Conservation (phyloP, 64 coral and sea anemone genomes). For the Montipora foliosa region DNA sequence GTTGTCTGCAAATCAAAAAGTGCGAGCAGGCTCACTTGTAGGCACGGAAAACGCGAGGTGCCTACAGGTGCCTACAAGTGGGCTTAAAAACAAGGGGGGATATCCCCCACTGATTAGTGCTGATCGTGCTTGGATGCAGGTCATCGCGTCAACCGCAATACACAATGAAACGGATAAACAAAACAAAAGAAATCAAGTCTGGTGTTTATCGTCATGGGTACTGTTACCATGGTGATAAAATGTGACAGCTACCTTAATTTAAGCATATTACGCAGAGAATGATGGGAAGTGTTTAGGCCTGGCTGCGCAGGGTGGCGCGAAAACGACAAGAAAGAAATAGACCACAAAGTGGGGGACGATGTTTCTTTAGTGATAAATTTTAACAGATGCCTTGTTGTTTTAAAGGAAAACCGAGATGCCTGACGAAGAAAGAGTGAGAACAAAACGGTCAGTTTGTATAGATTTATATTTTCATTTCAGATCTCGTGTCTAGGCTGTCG, state of each 20-base stretch:
- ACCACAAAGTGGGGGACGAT: background rate
- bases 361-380: background rate
- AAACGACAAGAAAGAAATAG: background rate
- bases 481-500: background rate
- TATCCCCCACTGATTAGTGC: too few species aligned
- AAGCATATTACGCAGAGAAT: background rate
- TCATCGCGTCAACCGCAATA: too few species aligned
- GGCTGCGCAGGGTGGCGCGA: slow-evolving; percentile 35
- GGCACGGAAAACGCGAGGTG: too few species aligned
- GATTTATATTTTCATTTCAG: background rate
- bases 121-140: too few species aligned
- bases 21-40: too few species aligned
- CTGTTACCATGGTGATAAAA: background rate
- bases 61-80: too few species aligned
- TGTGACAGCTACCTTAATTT: background rate
- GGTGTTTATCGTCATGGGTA: background rate
- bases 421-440: slow-evolving; percentile 37
- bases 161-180: too few species aligned
- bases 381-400: background rate
- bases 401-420: background rate
- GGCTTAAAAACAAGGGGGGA: too few species aligned
- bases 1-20: too few species aligned
- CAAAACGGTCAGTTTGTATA: slow-evolving; percentile 2
- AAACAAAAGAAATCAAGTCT: too few species aligned
- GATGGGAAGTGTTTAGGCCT: background rate